phyloP scores from a whole-genome alignment of 1,140 invertebrate species.

The Achroia grisella region DNA sequence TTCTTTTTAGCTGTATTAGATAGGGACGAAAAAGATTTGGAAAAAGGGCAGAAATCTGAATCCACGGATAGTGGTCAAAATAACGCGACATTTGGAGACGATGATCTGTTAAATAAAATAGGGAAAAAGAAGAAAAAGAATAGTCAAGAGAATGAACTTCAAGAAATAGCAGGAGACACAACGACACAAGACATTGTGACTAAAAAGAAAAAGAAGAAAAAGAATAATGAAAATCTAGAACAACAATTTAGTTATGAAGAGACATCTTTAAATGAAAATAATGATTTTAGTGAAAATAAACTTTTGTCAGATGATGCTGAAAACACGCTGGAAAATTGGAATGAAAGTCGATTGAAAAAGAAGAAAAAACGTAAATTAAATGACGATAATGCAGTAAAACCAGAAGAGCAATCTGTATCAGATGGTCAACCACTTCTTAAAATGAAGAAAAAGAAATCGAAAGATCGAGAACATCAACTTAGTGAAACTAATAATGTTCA shows the following conservation, averaged over 20 bases:
- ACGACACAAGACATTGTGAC: background rate
- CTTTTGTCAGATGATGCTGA: no score
- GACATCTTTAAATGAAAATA: background rate
- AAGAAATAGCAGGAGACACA: background rate
- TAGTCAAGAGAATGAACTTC: slow-evolving; percentile 1
- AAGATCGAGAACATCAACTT: slow-evolving; percentile 3
- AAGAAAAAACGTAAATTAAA: slow-evolving; percentile 7
- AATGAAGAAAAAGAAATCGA: slow-evolving; percentile 12
- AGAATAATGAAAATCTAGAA: slow-evolving; percentile 1
- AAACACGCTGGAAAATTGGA: background rate
- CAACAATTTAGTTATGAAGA: background rate
- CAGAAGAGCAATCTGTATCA: no score
- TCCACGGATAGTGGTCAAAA: background rate
- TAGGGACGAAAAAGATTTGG: slow-evolving; percentile 58
- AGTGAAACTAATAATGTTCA: background rate
- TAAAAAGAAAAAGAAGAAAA: slow-evolving; percentile 17
- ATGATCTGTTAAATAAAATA: background rate
- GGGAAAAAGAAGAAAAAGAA: slow-evolving; percentile 10
- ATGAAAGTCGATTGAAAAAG: background rate
- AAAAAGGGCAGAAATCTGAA: slow-evolving; percentile 18
- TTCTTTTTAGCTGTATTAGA: slow-evolving; percentile 96
- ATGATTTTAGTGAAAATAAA: background rate
- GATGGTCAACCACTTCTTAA: background rate
- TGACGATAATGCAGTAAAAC: background rate
- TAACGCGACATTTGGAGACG: background rate